Evolutionary conservation across 2,888 invertebrate genomes (phyloP).

Genomic region (Boloria selene): DNA sequence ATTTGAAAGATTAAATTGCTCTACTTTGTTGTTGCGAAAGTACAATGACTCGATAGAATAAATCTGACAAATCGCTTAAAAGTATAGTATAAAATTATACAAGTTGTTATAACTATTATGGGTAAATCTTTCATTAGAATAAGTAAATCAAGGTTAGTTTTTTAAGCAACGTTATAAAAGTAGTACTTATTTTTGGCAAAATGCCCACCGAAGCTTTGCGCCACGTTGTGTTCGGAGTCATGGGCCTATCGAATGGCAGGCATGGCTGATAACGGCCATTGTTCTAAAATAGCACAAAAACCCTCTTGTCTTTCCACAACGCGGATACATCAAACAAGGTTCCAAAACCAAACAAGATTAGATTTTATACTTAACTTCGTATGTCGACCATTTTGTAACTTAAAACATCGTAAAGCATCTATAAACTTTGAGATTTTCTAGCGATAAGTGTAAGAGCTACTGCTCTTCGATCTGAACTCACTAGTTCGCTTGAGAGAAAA

Average conservation of each 20-base stretch:
- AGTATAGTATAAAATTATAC: no score
- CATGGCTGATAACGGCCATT: constrained; percentile 33
- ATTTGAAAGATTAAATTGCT: no score
- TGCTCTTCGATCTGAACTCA: not conserved
- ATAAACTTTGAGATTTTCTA: constrained; percentile 12
- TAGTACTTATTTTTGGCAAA: constrained; percentile 27
- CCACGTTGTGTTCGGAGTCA: constrained; percentile 28
- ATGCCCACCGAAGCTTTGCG: constrained; percentile 32
- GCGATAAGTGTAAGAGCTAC: constrained; percentile 11
- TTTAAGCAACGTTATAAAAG: constrained; percentile 11
- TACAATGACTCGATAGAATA: no score
- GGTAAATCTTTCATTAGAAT: no score
- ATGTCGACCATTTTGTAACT: constrained; percentile 11
- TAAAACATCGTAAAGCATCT: constrained; percentile 8
- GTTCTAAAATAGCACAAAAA: constrained; percentile 42
- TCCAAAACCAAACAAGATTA: constrained; percentile 21
- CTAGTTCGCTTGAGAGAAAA: constrained; percentile 4
- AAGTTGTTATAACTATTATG: no score
- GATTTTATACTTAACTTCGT: constrained; percentile 16
- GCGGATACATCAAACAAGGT: constrained; percentile 26
- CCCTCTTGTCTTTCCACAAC: constrained; percentile 32
- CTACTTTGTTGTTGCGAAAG: no score
- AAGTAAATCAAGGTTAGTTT: no score
- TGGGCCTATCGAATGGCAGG: constrained; percentile 25
- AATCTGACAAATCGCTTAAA: no score